Conservation (phyloP, 2,888 invertebrate species). For the Margaritifera margaritifera region DNA sequence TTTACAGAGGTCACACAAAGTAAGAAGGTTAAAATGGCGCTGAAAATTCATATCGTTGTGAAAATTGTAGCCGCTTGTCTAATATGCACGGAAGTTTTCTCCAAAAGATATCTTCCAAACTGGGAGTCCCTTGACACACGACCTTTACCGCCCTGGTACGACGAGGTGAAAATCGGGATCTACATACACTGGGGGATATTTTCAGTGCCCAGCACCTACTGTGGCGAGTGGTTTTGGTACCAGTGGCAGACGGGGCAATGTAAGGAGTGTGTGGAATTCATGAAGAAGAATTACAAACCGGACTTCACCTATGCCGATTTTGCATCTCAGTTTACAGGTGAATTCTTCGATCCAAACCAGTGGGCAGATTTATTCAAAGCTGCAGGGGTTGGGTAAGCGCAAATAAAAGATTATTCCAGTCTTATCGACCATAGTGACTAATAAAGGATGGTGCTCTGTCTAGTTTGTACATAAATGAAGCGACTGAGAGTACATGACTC, state of each 20-base stretch:
- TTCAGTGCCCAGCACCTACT: conserved; percentile 63
- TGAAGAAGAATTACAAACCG: conserved; percentile 87
- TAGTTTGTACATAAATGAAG: no score
- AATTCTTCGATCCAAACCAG: conserved; percentile 86
- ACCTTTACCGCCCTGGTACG: conserved; percentile 73
- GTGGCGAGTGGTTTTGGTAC: conserved; percentile 90
- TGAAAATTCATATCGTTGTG: no score
- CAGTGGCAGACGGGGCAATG: conserved; percentile 79
- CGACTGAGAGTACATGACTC: no score
- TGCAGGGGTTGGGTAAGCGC: conserved; percentile 86
- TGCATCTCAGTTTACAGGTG: conserved; percentile 86
- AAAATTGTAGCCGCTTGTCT: no score
- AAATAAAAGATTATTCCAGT: no score
- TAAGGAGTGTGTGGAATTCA: conserved; percentile 78
- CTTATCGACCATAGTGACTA: no score
- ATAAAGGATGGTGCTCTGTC: no score
- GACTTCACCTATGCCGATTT: conserved; percentile 93
- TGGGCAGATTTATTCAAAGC: conserved; percentile 88
- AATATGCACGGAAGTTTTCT: no score
- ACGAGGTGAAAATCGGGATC: conserved; percentile 74
- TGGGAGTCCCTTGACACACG: conserved; percentile 73
- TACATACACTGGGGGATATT: conserved; percentile 75
- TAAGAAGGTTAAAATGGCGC: no score
- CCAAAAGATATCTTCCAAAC: conserved; percentile 46
- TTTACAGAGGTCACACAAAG: no score